Percentiles rank a stretch among this genome's conserved stretches.
Conservation (phyloP, 2,113 vertebrate species). For the Tragelaphus buxtoni region DNA sequence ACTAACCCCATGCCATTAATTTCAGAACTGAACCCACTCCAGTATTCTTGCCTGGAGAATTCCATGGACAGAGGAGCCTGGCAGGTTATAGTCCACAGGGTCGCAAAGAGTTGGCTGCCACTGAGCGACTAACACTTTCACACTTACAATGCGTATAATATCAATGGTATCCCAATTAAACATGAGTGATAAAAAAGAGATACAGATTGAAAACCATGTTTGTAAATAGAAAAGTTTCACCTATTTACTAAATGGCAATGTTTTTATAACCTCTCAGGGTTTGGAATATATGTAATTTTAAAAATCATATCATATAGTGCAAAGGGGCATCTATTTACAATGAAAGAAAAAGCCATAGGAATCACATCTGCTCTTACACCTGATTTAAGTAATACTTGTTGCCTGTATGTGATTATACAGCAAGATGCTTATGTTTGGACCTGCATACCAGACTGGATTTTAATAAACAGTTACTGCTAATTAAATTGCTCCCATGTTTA, state of each 20-base stretch:
- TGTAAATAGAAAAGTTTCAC: background rate
- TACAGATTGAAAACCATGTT: background rate
- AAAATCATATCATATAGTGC: background rate
- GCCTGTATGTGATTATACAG: background rate
- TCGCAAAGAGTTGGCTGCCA: rapidly evolving
- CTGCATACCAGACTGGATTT: background rate
- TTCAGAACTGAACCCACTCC: background rate
- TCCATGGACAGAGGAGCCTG: background rate
- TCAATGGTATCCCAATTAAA: background rate
- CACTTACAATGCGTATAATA: background rate
- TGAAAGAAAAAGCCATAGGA: slow-evolving; percentile 13
- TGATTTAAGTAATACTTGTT: slow-evolving; percentile 25
- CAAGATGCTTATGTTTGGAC: background rate
- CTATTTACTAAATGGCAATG: background rate
- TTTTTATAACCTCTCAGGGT: background rate
- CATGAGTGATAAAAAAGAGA: background rate
- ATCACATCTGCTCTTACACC: slow-evolving; percentile 18
- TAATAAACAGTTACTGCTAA: background rate
- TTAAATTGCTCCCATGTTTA: background rate
- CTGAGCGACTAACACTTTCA: background rate
- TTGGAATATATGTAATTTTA: background rate
- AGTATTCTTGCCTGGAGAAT: background rate
- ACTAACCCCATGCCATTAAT: background rate
- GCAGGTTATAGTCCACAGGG: background rate
- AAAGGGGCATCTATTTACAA: background rate